phyloP scores from a whole-genome alignment of 2,888 invertebrate genomes.

The Apodemia mormo region DNA sequence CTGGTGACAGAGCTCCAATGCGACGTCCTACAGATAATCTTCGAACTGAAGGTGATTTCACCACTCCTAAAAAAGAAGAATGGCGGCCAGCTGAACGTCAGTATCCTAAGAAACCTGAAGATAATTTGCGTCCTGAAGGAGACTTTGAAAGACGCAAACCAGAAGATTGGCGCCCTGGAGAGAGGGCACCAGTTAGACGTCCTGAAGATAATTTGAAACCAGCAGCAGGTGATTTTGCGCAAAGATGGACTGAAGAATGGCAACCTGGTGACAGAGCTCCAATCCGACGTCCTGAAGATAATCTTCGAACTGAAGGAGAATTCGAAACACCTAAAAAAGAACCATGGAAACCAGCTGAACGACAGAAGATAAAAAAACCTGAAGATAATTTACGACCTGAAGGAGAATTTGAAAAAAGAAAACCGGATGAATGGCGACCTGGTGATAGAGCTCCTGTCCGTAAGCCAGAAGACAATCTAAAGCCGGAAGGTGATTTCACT shows the following conservation, averaged over 20 bases:
- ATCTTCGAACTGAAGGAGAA: conserved; percentile 81
- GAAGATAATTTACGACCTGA: conserved; percentile 66
- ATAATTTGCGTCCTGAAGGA: conserved; percentile 81
- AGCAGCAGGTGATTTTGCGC: conserved; percentile 77
- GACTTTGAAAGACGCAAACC: conserved; percentile 66
- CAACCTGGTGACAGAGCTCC: conserved; percentile 46
- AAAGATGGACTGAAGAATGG: conserved; percentile 46
- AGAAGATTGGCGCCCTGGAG: conserved; percentile 55
- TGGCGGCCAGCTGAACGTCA: conserved; percentile 66
- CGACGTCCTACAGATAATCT: conserved; percentile 78
- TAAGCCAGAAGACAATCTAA: conserved; percentile 68
- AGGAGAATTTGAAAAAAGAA: conserved; percentile 69
- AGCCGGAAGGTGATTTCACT: conserved; percentile 81
- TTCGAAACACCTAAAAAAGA: conserved; percentile 72
- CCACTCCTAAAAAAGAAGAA: conserved; percentile 50
- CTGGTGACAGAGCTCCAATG: conserved; percentile 44
- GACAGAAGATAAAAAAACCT: conserved; percentile 60
- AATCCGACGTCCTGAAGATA: conserved; percentile 69
- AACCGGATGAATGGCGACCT: conserved; percentile 56
- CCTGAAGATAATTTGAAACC: conserved; percentile 74
- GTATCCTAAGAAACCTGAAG: conserved; percentile 67
- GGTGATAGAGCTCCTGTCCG: conserved; percentile 47
- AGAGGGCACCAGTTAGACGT: conserved; percentile 45
- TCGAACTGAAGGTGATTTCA: conserved; percentile 74
- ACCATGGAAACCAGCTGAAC: conserved; percentile 65